phyloP scores from a whole-genome alignment of 2,888 invertebrate species.

The Macrosiphum euphorbiae region DNA sequence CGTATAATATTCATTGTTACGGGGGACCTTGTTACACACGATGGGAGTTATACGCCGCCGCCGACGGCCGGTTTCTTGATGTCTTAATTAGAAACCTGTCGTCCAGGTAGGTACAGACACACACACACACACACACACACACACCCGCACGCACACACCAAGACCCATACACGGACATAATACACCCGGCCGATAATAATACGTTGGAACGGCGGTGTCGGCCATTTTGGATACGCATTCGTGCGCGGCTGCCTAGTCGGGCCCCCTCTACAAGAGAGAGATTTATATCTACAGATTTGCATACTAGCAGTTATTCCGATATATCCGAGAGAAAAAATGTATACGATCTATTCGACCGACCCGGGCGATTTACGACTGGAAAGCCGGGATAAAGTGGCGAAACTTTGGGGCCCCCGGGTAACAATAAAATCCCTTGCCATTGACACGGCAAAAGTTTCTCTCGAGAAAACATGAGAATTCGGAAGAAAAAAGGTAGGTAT shows the following conservation, averaged over 20 bases:
- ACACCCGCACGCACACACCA: background rate
- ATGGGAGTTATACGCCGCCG: conserved; percentile 59
- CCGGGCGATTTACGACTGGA: conserved; percentile 61
- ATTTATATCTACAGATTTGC: conserved; percentile 62
- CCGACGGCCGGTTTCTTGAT: conserved; percentile 59
- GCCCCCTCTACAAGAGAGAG: conserved; percentile 16
- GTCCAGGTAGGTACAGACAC: conserved; percentile 28
- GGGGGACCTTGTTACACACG: conserved; percentile 54
- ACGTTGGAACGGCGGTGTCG: conserved; percentile 44
- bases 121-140: background rate
- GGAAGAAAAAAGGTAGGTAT: background rate
- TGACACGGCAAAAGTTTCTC: conserved; percentile 44
- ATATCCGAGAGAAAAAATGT: conserved; percentile 12
- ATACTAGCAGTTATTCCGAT: conserved; percentile 58
- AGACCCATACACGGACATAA: background rate
- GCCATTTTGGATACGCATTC: conserved; percentile 61
- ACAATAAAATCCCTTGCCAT: conserved; percentile 54
- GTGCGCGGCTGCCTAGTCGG: conserved; percentile 49
- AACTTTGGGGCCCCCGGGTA: conserved; percentile 37
- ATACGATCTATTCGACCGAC: conserved; percentile 51
- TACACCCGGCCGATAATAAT: conserved; percentile 48
- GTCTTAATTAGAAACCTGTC: conserved; percentile 64
- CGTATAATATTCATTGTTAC: conserved; percentile 46
- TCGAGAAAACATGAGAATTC: background rate
- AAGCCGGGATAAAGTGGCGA: conserved; percentile 31